phyloP scores from a whole-genome alignment of 2,888 invertebrate genomes.

The Andrena hattorfiana region DNA sequence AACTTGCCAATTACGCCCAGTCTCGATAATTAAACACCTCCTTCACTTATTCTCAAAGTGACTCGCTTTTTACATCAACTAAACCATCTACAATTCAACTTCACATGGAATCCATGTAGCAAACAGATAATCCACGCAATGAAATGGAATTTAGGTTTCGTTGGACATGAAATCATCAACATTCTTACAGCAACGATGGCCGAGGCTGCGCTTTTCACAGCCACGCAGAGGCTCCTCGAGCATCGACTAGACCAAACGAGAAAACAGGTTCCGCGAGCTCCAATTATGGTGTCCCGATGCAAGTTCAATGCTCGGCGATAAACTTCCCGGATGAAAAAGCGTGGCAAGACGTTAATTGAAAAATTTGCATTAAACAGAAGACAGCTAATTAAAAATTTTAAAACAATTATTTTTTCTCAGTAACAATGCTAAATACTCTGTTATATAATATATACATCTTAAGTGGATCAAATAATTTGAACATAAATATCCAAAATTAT shows the following conservation, averaged over 20 bases:
- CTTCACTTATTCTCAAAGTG: too few relatives aligned
- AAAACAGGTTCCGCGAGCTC: constrained; percentile 49
- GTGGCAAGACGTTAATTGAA: not conserved
- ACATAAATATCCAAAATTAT: too few relatives aligned
- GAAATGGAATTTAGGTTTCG: not conserved
- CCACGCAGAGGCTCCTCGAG: constrained; percentile 25
- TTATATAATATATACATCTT: too few relatives aligned
- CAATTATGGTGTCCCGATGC: constrained; percentile 40
- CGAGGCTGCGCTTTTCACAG: constrained; percentile 20
- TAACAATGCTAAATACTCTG: too few relatives aligned
- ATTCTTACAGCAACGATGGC: not conserved
- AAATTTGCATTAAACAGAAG: too few relatives aligned
- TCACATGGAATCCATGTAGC: not conserved
- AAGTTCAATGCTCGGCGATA: constrained; percentile 48
- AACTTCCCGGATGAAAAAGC: constrained; percentile 42
- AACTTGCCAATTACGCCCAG: too few relatives aligned
- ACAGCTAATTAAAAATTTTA: too few relatives aligned
- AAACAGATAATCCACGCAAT: not conserved
- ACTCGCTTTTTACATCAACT: not conserved
- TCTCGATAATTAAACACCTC: too few relatives aligned
- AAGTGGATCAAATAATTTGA: too few relatives aligned
- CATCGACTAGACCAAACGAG: constrained; percentile 39
- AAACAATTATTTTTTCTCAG: too few relatives aligned
- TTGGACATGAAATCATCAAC: constrained; percentile 2
- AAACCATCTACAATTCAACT: not conserved